Base-by-base conservation (phyloP, 2,113 vertebrate genomes). In the Sebastes schlegelii region DNA sequence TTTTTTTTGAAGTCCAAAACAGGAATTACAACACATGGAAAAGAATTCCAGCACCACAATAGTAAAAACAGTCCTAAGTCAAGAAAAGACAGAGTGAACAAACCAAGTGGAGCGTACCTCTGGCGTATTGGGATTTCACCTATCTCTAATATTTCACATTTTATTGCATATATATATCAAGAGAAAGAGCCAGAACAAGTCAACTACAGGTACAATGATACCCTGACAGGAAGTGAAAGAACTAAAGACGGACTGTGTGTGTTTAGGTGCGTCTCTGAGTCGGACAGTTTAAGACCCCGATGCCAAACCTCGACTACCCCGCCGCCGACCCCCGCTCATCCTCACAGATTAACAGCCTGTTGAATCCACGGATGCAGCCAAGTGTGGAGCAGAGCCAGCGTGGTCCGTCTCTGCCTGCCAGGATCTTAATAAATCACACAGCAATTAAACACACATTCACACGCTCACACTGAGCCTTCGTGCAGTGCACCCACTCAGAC, bases 301-400 rank as follows among this genome's bases (percentile, higher is more conserved):
- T 54, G 21, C 52, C 19, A 72, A 67, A 34, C 13, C 58, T 21
- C 42, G 1, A 13, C 51, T 60, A 26, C 16, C 58, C 46, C 48
- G 23, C 76, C 10, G 1, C 55, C 1, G 65, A 77, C 76, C 73
- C 49, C 54, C 8, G 7, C 88, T 87, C 88, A 80, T 85, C 83
- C 80, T 85, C 71, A 17, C 86, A 85, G 80, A 93, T 85, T 77
- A 90, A 85, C 48, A 65, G 74, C 77, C 76, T 90, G 88, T 63
- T 67, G 76, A 80, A 83, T 77, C 13, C 43, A 43, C 26, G 8
- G 66, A 72, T 52, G 74, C 34, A 84, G 90, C 77, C 86, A 87
- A 76, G 74, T 69, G 64, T 52, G 74, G 74, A 85, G 34, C n/a
- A n/a, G 54, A 67, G 82, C 64, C 84, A 88, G 66, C 17, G 1